These are phyloP conservation scores for Aphidoletes aphidimyza DNA, from an alignment of 2,888 invertebrate genomes.

Conservation along the genomic window DNA sequence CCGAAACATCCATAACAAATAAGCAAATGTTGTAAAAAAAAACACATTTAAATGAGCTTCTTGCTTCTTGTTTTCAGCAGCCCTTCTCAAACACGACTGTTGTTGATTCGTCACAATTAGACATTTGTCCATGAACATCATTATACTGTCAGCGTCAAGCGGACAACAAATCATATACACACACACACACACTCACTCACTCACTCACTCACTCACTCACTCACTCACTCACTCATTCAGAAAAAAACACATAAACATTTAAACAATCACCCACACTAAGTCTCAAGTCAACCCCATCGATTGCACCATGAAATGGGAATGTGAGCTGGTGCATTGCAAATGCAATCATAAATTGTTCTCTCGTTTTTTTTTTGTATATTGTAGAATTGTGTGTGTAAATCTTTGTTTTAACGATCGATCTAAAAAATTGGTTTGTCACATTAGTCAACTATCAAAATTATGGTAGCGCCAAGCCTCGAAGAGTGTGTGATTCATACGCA, in stretches of 20 bases:
- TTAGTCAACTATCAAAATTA: conserved; percentile 15
- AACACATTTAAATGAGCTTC: background rate
- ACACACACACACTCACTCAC: background rate
- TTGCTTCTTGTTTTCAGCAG: background rate
- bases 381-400: conserved; percentile 1
- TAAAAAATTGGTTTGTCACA: conserved; percentile 43
- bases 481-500: conserved; percentile 2
- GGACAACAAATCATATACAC: too few relatives aligned
- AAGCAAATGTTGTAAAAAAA: too few relatives aligned
- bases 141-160: too few relatives aligned
- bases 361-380: background rate
- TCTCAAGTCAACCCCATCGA: too few relatives aligned
- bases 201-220: background rate
- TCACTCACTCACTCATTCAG: background rate
- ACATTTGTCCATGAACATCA: conserved; percentile 8
- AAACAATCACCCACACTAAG: too few relatives aligned
- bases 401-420: conserved; percentile 11
- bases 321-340: too few relatives aligned
- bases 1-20: too few relatives aligned
- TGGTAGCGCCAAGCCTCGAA: conserved; percentile 16
- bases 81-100: background rate
- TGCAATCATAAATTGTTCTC: too few relatives aligned
- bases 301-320: too few relatives aligned
- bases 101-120: background rate
- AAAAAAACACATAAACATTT: too few relatives aligned